These are phyloP conservation scores for Onthophagus sagittarius DNA, from an alignment of 2,888 invertebrate genomes.

Conservation along the genomic window DNA sequence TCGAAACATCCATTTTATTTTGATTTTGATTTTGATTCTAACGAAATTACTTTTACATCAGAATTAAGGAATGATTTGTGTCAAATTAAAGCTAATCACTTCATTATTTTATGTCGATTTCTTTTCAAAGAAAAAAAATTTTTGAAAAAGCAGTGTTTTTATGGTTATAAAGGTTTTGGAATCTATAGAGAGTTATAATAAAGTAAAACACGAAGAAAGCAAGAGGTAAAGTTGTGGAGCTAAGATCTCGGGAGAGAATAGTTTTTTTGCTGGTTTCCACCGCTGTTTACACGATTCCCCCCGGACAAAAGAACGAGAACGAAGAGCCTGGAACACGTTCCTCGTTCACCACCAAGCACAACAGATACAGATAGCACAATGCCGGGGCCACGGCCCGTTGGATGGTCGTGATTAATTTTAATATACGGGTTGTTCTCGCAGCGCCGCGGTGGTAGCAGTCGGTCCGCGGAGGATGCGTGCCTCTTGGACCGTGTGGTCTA, in stretches of 20 bases:
- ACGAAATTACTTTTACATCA: too few species aligned
- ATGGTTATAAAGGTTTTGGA: too few species aligned
- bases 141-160: too few species aligned
- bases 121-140: too few species aligned
- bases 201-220: neutral
- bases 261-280: neutral
- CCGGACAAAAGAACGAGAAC: neutral
- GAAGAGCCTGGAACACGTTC: neutral
- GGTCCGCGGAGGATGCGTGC: neutral
- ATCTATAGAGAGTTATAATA: too few species aligned
- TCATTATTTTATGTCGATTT: too few species aligned
- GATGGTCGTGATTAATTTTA: neutral
- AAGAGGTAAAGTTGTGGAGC: neutral
- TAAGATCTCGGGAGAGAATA: neutral
- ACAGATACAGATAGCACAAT: neutral
- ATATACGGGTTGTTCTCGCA: neutral
- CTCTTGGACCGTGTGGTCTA: slow-evolving; percentile 2
- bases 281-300: neutral
- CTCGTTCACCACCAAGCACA: neutral
- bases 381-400: neutral
- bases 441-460: neutral
- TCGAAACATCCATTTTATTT: too few species aligned
- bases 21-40: too few species aligned
- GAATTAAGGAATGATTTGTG: too few species aligned
- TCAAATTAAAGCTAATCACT: too few species aligned